Evolutionary conservation across 1,140 invertebrate genomes (phyloP).

Genomic region (Hylaeus volcanicus): DNA sequence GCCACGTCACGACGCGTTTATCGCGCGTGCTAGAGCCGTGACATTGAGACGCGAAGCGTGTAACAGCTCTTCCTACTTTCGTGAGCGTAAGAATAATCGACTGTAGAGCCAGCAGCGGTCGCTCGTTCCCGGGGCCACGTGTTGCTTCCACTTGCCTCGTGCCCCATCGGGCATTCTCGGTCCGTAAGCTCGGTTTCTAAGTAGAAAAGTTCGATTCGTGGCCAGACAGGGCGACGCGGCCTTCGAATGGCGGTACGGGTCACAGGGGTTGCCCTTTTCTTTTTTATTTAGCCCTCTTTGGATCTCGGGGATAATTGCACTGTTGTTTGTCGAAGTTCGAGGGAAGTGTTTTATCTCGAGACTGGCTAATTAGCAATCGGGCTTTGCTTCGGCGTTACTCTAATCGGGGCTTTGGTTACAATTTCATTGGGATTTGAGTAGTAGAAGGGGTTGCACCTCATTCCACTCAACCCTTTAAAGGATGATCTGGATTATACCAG

Average conservation of each 20-base stretch:
- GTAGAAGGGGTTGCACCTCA: too few relatives aligned
- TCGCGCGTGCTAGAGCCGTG: slow-evolving; percentile 36
- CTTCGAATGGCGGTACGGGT: slow-evolving; percentile 17
- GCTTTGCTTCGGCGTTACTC: neutral
- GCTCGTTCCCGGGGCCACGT: slow-evolving; percentile 51
- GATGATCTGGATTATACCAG: too few relatives aligned
- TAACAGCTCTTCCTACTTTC: slow-evolving; percentile 42
- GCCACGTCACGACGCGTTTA: neutral
- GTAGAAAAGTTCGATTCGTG: slow-evolving; percentile 55
- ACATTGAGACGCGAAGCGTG: slow-evolving; percentile 44
- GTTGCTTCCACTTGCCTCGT: slow-evolving; percentile 54
- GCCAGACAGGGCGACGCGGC: slow-evolving; percentile 41
- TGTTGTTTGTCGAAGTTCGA: neutral
- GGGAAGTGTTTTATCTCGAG: neutral
- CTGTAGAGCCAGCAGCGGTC: neutral
- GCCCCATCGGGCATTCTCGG: slow-evolving; percentile 23
- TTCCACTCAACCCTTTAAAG: too few relatives aligned
- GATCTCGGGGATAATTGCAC: slow-evolving; percentile 11
- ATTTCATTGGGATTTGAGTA: neutral
- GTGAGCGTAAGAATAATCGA: slow-evolving; percentile 32
- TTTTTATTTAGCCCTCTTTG: neutral
- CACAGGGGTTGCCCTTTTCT: neutral
- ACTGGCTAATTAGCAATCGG: neutral
- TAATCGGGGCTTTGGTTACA: neutral
- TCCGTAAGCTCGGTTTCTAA: slow-evolving; percentile 17